Evolutionary conservation across 2,888 invertebrate genomes (phyloP).

Genomic region (Acanthococcus lagerstroemiae): DNA sequence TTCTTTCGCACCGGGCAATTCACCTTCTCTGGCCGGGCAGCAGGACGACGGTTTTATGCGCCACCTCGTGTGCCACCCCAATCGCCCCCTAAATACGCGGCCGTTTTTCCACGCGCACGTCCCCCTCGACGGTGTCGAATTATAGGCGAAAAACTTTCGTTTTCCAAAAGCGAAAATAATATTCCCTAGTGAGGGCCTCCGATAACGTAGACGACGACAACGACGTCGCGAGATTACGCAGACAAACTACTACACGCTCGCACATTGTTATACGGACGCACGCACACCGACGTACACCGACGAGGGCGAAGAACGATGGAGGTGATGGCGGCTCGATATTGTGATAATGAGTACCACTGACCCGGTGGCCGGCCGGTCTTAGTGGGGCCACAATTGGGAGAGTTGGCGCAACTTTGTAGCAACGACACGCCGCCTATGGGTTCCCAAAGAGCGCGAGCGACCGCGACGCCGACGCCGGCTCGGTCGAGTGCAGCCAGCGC

Average conservation of each 20-base stretch:
- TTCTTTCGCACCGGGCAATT: no score
- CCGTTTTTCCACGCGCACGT: no score
- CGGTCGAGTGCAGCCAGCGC: no score
- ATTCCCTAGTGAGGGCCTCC: conserved; percentile 13
- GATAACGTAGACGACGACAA: conserved; percentile 3
- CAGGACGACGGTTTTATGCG: no score
- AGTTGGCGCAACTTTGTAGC: conserved; percentile 26
- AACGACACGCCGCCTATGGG: conserved; percentile 27
- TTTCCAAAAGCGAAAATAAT: background rate
- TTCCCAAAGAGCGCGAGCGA: conserved; percentile 6
- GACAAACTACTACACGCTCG: conserved; percentile 1
- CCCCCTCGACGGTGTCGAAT: no score
- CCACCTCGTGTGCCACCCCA: no score
- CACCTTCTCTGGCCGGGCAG: no score
- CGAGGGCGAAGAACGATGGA: conserved; percentile 21
- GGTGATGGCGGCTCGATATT: conserved; percentile 29
- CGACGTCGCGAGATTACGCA: conserved; percentile 7
- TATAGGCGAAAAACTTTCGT: background rate
- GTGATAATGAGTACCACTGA: conserved; percentile 31
- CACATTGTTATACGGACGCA: conserved; percentile 13
- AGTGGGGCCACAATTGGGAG: conserved; percentile 30
- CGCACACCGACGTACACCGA: conserved; percentile 12
- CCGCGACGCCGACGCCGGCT: background rate
- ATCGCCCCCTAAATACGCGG: no score
- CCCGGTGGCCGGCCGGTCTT: conserved; percentile 29